Percentiles rank a stretch among this genome's conserved stretches.
These are phyloP conservation scores for Apolygus lucorum DNA, from an alignment of 1,140 invertebrate species.

Conservation along the genomic window DNA sequence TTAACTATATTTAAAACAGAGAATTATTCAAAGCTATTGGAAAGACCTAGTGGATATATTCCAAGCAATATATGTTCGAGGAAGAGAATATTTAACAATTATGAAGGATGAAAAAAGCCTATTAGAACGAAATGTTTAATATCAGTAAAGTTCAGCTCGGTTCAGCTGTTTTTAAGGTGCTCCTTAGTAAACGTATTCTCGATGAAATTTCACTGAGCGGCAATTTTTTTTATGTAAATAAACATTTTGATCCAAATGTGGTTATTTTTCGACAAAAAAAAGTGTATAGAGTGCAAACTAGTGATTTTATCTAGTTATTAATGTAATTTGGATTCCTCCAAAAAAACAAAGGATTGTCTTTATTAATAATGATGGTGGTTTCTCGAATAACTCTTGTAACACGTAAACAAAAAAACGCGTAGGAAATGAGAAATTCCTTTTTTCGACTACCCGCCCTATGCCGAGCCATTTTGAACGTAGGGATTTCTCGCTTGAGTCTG, in stretches of 20 bases:
- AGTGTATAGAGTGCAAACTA: constrained; percentile 29
- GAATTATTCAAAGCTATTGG: too few species aligned
- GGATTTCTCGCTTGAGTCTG: too few species aligned
- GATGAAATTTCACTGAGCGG: not conserved
- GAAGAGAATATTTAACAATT: constrained; percentile 20
- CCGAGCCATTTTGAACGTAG: not conserved
- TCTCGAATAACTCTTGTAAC: not conserved
- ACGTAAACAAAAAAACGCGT: not conserved
- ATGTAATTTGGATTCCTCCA: not conserved
- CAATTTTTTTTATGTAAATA: constrained; percentile 24
- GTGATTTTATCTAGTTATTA: constrained; percentile 25
- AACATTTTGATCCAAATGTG: constrained; percentile 22
- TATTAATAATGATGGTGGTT: not conserved
- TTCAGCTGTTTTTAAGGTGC: constrained; percentile 22
- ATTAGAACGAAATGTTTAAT: constrained; percentile 24
- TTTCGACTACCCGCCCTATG: not conserved
- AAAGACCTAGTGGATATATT: not conserved
- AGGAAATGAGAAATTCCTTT: not conserved
- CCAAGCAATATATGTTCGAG: constrained; percentile 16
- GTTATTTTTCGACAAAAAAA: constrained; percentile 27
- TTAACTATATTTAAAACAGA: too few species aligned
- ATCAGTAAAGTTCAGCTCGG: not conserved
- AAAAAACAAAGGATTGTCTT: not conserved
- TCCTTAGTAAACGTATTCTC: constrained; percentile 16
- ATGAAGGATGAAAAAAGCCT: too few species aligned